Percentiles rank a stretch among this genome's conserved stretches.
Evolutionary conservation across 2,888 invertebrate species (phyloP).

Genomic region (Gnatocerus cornutus): DNA sequence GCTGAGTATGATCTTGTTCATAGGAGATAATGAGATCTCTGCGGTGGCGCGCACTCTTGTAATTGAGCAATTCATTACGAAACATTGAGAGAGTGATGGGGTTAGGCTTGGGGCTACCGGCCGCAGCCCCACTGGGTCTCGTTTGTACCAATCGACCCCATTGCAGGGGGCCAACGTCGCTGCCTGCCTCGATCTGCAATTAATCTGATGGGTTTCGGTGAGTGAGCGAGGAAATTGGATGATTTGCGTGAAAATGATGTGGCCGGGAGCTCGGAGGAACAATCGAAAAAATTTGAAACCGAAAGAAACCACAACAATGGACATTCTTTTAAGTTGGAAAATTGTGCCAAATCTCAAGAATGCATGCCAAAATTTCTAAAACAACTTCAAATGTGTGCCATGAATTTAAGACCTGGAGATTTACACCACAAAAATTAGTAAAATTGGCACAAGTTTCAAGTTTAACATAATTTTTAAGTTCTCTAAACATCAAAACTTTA

Average conservation of each 20-base stretch:
- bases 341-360: too few relatives aligned
- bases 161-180: conserved; percentile 59
- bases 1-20: conserved; percentile 59
- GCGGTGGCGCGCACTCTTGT: conserved; percentile 65
- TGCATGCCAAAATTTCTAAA: too few relatives aligned
- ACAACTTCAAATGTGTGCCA: too few relatives aligned
- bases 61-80: conserved; percentile 66
- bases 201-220: conserved; percentile 46
- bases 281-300: too few relatives aligned
- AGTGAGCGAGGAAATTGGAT: conserved; percentile 38
- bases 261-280: conserved; percentile 27
- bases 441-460: too few relatives aligned
- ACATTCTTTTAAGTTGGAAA: too few relatives aligned
- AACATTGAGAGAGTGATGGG: conserved; percentile 61
- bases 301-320: too few relatives aligned
- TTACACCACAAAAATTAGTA: too few relatives aligned
- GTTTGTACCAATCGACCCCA: conserved; percentile 64
- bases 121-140: conserved; percentile 61
- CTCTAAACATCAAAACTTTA: too few relatives aligned
- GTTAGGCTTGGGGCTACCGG: conserved; percentile 63
- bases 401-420: too few relatives aligned
- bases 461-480: too few relatives aligned
- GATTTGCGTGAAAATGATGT: conserved; percentile 22
- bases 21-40: conserved; percentile 64
- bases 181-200: conserved; percentile 36